Conservation (phyloP, 2,113 vertebrate genomes). For the Aix galericulata region DNA sequence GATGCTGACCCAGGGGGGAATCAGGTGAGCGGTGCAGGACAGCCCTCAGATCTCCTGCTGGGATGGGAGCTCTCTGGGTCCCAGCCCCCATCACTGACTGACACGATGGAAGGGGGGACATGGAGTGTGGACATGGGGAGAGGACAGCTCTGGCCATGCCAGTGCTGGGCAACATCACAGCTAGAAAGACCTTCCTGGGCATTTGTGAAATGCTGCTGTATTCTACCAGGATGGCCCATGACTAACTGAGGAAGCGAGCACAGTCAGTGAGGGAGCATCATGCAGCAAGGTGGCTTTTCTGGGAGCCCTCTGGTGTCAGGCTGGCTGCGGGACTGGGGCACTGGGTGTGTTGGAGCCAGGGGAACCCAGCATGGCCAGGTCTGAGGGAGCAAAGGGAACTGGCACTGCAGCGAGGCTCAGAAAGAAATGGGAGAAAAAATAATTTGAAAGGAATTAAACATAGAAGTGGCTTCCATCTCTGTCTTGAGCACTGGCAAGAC, state of each 20-base stretch:
- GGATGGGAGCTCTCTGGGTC: background rate
- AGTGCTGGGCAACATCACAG: fast-evolving
- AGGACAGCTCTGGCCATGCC: background rate
- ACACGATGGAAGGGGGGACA: background rate
- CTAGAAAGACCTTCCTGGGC: background rate
- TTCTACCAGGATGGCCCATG: background rate
- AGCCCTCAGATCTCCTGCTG: background rate
- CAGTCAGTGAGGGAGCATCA: fast-evolving
- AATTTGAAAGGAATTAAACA: background rate
- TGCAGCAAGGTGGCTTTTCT: background rate
- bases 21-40: background rate
- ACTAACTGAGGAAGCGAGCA: background rate
- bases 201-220: background rate
- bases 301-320: background rate
- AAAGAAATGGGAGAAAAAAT: background rate
- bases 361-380: background rate
- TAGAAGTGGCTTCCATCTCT: fast-evolving
- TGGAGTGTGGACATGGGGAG: fast-evolving
- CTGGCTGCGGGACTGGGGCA: background rate
- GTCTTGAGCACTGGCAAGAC: fast-evolving
- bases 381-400: background rate
- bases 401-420: background rate
- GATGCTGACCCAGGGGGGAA: fast-evolving
- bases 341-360: background rate
- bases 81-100: background rate